These are phyloP conservation scores for Cerceris ruficornis DNA, from an alignment of 2,888 invertebrate genomes.

Conservation along the genomic window DNA sequence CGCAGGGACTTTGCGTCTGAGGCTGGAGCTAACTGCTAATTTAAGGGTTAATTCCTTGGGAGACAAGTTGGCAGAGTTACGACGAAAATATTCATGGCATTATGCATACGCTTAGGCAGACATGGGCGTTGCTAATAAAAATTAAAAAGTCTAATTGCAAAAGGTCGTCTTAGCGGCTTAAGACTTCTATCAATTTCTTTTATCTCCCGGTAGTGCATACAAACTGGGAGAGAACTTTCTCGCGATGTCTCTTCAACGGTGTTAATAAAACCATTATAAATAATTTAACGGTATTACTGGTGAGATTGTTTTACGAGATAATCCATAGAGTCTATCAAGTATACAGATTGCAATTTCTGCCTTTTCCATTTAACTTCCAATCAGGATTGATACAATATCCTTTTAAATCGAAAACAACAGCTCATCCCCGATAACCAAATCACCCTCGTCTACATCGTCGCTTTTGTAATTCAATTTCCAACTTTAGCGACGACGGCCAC, in stretches of 20 bases:
- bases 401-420: conserved; percentile 41
- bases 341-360: too few species aligned
- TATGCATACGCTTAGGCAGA: conserved; percentile 81
- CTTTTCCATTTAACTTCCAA: too few species aligned
- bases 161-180: conserved; percentile 68
- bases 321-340: too few species aligned
- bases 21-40: conserved; percentile 81
- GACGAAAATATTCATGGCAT: conserved; percentile 82
- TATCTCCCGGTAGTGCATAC: not conserved
- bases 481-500: conserved; percentile 38
- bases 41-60: conserved; percentile 82
- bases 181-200: conserved; percentile 64
- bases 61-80: conserved; percentile 82
- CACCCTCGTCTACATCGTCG: conserved; percentile 36
- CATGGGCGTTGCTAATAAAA: conserved; percentile 79
- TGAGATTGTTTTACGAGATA: too few species aligned
- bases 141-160: conserved; percentile 82
- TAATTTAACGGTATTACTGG: too few species aligned
- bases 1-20: conserved; percentile 80
- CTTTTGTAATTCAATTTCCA: conserved; percentile 65
- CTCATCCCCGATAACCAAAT: conserved; percentile 52
- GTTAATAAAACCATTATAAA: too few species aligned
- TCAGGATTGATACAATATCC: conserved; percentile 47
- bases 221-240: not conserved
- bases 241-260: not conserved